These are phyloP conservation scores for Psephotus haematonotus DNA, from an alignment of 2,113 vertebrate species.

Conservation along the genomic window DNA sequence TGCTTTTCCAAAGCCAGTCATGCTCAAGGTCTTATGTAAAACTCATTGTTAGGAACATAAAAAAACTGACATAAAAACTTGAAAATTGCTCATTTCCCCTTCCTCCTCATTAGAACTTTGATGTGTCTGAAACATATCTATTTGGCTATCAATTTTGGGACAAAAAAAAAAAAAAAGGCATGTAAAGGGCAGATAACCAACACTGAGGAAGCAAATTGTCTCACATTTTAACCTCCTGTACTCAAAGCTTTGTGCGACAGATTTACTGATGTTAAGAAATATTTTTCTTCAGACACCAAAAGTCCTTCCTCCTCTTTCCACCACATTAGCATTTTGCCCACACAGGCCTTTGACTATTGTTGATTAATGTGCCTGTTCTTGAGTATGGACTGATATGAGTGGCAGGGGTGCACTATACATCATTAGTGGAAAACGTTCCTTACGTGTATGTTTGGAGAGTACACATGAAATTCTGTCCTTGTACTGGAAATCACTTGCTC, in stretches of 20 bases:
- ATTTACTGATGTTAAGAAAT: background rate
- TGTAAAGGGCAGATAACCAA: conserved; percentile 1
- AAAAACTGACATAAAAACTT: background rate
- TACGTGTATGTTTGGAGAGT: background rate
- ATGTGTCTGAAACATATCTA: background rate
- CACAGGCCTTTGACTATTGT: background rate
- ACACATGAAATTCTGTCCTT: background rate
- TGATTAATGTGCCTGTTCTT: background rate
- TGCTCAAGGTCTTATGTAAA: background rate
- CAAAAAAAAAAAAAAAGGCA: background rate
- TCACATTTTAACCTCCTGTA: conserved; percentile 45
- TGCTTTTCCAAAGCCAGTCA: background rate
- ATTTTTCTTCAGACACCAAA: conserved; percentile 20
- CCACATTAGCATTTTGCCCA: background rate
- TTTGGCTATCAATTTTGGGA: background rate
- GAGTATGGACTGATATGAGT: background rate
- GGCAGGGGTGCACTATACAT: background rate
- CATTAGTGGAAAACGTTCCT: background rate
- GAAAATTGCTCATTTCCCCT: conserved; percentile 56
- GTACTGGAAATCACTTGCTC: background rate
- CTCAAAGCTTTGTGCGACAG: background rate
- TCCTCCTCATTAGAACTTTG: conserved; percentile 26
- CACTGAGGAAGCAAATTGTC: background rate
- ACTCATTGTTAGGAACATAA: background rate
- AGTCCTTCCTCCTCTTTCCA: background rate